A percentile compares a stretch with the other conserved stretches of the same genome.
Conservation (phyloP, 2,797 vertebrate species). For the Hybognathus amarus region DNA sequence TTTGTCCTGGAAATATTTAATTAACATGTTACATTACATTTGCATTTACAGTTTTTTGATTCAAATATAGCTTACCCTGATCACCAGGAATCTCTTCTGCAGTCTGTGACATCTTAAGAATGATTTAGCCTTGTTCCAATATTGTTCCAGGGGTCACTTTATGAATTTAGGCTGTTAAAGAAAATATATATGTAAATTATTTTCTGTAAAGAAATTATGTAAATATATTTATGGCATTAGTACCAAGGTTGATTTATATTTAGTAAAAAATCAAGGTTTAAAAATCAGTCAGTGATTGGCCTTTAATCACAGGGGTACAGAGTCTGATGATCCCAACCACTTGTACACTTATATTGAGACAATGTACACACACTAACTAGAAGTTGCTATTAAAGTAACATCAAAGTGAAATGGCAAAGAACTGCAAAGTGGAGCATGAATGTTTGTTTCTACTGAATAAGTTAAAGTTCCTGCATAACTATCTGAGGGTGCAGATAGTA, state of each 20-base stretch:
- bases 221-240: neutral
- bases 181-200: neutral
- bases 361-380: neutral
- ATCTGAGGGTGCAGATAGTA: neutral
- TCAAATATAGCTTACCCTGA: constrained; percentile 21
- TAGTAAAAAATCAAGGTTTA: neutral
- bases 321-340: neutral
- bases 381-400: constrained; percentile 10
- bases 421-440: constrained; percentile 15
- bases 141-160: neutral
- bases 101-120: constrained; percentile 15
- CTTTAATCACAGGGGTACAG: neutral
- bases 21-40: neutral
- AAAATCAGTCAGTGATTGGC: neutral
- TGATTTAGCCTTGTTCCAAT: neutral
- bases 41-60: neutral
- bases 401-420: neutral
- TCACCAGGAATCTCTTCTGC: neutral
- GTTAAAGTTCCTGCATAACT: constrained; percentile 3
- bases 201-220: neutral
- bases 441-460: constrained; percentile 22
- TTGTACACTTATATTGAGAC: neutral
- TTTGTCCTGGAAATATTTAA: neutral
- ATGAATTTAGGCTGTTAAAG: neutral
- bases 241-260: neutral